Evolutionary conservation across 2,113 vertebrate species (phyloP).

Genomic region (Platycercus adscitus): DNA sequence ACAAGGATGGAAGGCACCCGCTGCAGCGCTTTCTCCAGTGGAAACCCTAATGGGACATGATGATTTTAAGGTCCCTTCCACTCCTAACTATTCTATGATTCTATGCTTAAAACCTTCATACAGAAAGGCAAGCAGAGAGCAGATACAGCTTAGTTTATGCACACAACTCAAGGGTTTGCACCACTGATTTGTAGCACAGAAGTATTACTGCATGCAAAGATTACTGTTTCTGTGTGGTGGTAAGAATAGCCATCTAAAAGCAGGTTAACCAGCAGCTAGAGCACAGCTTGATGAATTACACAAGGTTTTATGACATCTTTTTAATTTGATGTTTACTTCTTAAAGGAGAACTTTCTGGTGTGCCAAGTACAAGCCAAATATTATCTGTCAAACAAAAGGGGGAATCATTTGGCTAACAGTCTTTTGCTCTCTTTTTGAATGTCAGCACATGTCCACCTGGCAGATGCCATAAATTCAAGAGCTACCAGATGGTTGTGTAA

Average conservation of each 20-base stretch:
- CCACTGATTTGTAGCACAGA: neutral
- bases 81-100: neutral
- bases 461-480: constrained; percentile 35
- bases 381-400: constrained; percentile 25
- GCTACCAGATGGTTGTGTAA: constrained; percentile 57
- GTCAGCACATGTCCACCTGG: constrained; percentile 65
- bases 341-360: neutral
- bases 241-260: neutral
- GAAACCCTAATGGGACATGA: neutral
- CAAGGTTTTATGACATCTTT: neutral
- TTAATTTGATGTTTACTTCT: neutral
- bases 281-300: neutral
- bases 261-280: neutral
- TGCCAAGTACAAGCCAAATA: neutral
- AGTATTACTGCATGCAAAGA: neutral
- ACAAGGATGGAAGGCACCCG: neutral
- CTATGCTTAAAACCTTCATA: neutral
- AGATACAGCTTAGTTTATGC: neutral
- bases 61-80: neutral
- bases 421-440: constrained; percentile 51
- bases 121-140: neutral
- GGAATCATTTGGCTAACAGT: constrained; percentile 46
- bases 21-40: neutral
- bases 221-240: neutral
- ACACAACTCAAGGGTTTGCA: neutral